A percentile compares a stretch with the other conserved stretches of the same genome.
Evolutionary conservation across 2,113 vertebrate species (phyloP).

Genomic region (Microtus richardsoni): DNA sequence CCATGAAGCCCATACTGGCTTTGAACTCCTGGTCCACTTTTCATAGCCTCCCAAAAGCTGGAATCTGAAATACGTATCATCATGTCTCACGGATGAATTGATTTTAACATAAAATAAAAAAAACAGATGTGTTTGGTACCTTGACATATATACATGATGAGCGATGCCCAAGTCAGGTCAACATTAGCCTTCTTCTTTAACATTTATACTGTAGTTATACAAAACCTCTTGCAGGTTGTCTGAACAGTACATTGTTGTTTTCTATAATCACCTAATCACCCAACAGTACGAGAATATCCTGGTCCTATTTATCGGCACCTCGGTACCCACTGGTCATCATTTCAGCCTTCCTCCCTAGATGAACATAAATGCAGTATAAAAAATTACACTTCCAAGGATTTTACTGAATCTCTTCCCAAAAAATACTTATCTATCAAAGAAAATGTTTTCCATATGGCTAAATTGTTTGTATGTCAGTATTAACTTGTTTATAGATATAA

Average conservation of each 20-base stretch:
- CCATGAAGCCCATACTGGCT: neutral
- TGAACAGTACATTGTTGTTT: neutral
- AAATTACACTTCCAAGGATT: neutral
- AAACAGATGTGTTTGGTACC: neutral
- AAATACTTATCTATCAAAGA: neutral
- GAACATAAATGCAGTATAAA: neutral
- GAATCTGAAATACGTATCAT: too few relatives aligned
- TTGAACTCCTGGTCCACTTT: neutral
- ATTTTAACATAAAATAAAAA: neutral
- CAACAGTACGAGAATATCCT: neutral
- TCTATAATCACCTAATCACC: neutral
- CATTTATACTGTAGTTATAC: neutral
- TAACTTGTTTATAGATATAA: neutral
- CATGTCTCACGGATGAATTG: too few relatives aligned
- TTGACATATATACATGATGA: fast-evolving
- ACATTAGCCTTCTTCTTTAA: neutral
- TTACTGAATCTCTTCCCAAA: neutral
- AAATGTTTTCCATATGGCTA: neutral
- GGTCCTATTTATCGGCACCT: neutral
- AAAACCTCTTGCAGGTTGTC: neutral
- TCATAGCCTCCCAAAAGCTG: neutral
- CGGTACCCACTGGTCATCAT: neutral
- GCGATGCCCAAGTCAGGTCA: neutral
- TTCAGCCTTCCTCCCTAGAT: neutral
- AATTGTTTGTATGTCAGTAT: neutral